These are phyloP conservation scores for Crotalus horridus DNA, from an alignment of 2,113 vertebrate species.

Conservation along the genomic window DNA sequence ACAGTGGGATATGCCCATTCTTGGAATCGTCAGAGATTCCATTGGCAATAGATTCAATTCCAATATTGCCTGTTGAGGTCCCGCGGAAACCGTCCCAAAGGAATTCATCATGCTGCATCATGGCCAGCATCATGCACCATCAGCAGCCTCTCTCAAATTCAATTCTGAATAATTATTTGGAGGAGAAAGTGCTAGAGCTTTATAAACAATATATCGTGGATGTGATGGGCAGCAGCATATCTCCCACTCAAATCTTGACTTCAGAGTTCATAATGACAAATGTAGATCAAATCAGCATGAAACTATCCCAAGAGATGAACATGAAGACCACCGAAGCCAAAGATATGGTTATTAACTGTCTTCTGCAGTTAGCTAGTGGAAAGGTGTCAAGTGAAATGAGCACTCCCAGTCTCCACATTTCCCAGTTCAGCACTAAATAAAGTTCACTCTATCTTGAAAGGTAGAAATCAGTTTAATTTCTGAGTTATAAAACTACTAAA, in stretches of 20 bases:
- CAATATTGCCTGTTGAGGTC: constrained; percentile 22
- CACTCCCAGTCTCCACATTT: constrained; percentile 91
- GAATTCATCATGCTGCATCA: constrained; percentile 79
- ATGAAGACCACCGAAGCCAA: constrained; percentile 86
- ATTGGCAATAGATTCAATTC: constrained; percentile 71
- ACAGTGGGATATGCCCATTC: constrained; percentile 79
- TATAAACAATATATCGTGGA: constrained; percentile 94
- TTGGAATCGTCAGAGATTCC: constrained; percentile 88
- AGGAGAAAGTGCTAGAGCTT: constrained; percentile 89
- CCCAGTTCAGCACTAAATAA: constrained; percentile 69
- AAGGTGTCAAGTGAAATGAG: constrained; percentile 88
- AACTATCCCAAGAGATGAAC: constrained; percentile 87
- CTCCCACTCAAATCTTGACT: constrained; percentile 80
- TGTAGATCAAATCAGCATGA: constrained; percentile 89
- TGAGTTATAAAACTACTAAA: background rate
- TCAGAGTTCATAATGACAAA: constrained; percentile 89
- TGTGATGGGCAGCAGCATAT: constrained; percentile 69
- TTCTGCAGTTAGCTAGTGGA: constrained; percentile 81
- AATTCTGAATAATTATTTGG: constrained; percentile 86
- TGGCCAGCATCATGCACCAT: constrained; percentile 74
- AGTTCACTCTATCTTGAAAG: accelerated
- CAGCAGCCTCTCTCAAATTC: constrained; percentile 90
- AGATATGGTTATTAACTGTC: constrained; percentile 89
- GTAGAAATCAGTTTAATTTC: background rate
- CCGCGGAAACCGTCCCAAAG: constrained; percentile 54